Evolutionary conservation across 1,140 invertebrate genomes (phyloP).

Genomic region (Bombus pyrosoma): DNA sequence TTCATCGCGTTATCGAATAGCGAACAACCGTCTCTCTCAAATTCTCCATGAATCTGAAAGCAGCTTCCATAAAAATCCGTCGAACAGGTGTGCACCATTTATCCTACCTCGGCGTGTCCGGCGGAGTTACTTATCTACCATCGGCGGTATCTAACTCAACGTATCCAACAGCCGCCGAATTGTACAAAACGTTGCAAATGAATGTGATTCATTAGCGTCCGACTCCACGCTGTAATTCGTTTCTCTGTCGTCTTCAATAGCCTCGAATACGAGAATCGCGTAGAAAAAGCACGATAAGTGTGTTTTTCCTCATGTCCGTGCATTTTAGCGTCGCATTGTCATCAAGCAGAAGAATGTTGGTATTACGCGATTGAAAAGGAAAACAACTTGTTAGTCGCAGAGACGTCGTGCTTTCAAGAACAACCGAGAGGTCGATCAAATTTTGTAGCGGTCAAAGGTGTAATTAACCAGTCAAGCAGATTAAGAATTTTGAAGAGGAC

Average conservation of each 20-base stretch:
- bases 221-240: neutral
- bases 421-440: no score
- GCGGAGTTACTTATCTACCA: slow-evolving; percentile 16
- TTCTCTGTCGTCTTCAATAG: no score
- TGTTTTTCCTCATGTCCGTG: no score
- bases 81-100: slow-evolving; percentile 35
- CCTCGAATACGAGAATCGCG: no score
- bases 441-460: no score
- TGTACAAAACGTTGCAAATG: neutral
- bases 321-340: no score
- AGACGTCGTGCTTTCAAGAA: no score
- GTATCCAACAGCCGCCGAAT: neutral
- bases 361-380: no score
- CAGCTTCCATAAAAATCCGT: neutral
- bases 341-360: accelerated
- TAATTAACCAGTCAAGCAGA: no score
- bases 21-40: neutral
- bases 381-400: accelerated
- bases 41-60: slow-evolving; percentile 32
- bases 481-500: no score
- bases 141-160: neutral
- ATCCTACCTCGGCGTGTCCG: slow-evolving; percentile 18
- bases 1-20: slow-evolving; percentile 4
- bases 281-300: no score
- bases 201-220: neutral